phyloP scores from a whole-genome alignment of 2,113 vertebrate species.

The Pomatostomus ruficeps region DNA sequence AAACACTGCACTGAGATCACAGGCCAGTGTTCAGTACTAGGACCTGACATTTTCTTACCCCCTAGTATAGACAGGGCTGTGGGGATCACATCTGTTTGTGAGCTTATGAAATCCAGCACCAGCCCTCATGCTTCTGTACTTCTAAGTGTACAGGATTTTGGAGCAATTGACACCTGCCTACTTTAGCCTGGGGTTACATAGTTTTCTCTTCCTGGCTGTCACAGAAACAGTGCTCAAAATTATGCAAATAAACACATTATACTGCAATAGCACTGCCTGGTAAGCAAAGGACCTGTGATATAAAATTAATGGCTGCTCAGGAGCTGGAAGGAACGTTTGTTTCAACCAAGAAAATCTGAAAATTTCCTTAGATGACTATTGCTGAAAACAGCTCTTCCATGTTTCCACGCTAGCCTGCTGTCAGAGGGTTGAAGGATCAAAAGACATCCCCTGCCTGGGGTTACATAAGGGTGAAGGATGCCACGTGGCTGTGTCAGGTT shows the following conservation, averaged over 20 bases:
- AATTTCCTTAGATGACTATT: not conserved
- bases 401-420: not conserved
- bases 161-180: not conserved
- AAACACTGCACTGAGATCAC: not conserved
- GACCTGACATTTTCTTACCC: not conserved
- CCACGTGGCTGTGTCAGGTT: conserved; percentile 30
- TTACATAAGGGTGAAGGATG: conserved; percentile 31
- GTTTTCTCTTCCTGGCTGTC: not conserved
- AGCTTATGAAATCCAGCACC: not conserved
- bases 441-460: not conserved
- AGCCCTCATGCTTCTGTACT: not conserved
- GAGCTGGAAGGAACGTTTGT: not conserved
- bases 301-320: not conserved
- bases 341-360: not conserved
- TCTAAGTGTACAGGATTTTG: not conserved
- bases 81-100: not conserved
- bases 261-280: not conserved
- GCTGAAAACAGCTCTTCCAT: not conserved
- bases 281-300: not conserved
- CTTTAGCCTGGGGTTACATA: not conserved
- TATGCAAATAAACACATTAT: not conserved
- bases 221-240: not conserved
- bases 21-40: not conserved
- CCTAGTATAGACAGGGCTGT: not conserved
- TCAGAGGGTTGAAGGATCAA: not conserved